Base-by-base conservation (phyloP, 2,888 invertebrate genomes). In the Linyphia triangularis region DNA sequence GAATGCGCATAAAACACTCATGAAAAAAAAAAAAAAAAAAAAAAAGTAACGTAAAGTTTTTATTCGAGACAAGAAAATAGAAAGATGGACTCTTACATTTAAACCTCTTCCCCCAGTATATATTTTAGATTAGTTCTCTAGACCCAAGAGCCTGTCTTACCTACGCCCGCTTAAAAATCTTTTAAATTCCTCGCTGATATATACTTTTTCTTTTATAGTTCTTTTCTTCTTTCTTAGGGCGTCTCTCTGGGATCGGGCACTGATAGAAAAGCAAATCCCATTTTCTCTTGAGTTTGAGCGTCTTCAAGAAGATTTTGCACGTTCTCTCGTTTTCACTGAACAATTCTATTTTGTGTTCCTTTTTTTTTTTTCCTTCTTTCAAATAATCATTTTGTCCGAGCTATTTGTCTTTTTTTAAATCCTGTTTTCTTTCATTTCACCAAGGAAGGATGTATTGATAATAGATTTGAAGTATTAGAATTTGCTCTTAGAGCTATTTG, bases 211-310 rank as follows among this genome's bases (percentile, higher is more conserved):
- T 43, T 43, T n/a, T 10, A 67, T 67, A 79, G 65, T 67, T 67
- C 43, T 79, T 79, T 79, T 67, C 63, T 51, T 26, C 30, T 30
- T 65, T n/a, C n/a, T n/a, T n/a, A n/a, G n/a, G n/a, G n/a, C n/a
- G n/a, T n/a, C n/a, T n/a, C n/a, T n/a, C n/a, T n/a, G n/a, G n/a
- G n/a, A n/a, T n/a, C n/a, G n/a, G n/a, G 61, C 26, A 65, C 16
- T 79, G 78, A 79, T 79, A 65, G 78, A 79, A 79, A 40, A 67
- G 65, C 63, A 79, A 79, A 79, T 79, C 79, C 79, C 51, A 70
- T 81, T 81, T 81, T 81, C 70, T n/a, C 70, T 51, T 43, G 77
- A 26, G 26, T 28, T 37, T 24, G 24, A 37, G 33, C 19, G 7
- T 43, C 28, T 22, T n/a, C n/a, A n/a, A n/a, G n/a, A n/a, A n/a